Percentiles rank a stretch among this genome's conserved stretches.
These are phyloP conservation scores for Epinephelus coioides DNA, from an alignment of 2,797 vertebrate species.

Conservation along the genomic window DNA sequence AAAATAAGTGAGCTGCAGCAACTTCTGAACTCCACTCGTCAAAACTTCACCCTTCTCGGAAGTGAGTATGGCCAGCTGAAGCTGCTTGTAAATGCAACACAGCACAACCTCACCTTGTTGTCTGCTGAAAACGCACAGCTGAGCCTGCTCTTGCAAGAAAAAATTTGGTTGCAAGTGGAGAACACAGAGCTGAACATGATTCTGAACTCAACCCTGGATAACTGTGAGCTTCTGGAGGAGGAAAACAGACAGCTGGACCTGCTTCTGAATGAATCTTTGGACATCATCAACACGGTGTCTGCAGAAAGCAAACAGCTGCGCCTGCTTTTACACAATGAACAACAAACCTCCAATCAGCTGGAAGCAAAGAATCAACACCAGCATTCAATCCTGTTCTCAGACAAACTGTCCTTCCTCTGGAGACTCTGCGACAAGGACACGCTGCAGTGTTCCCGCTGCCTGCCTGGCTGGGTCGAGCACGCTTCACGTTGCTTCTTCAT, in stretches of 20 bases:
- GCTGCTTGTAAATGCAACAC: not conserved
- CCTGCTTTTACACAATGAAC: not conserved
- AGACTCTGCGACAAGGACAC: not conserved
- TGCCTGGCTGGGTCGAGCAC: slow-evolving; percentile 3
- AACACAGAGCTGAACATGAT: not conserved
- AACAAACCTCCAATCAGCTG: not conserved
- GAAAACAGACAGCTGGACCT: not conserved
- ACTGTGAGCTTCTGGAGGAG: not conserved
- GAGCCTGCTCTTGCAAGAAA: not conserved
- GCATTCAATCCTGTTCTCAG: slow-evolving; percentile 27
- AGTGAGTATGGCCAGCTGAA: not conserved
- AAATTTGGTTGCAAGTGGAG: not conserved
- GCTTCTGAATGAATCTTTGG: not conserved
- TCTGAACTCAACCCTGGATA: not conserved
- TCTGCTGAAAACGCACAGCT: not conserved
- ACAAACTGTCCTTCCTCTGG: slow-evolving; percentile 31
- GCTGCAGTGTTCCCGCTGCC: slow-evolving; percentile 11
- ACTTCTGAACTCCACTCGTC: not conserved
- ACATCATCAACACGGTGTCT: not conserved
- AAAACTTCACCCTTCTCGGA: not conserved
- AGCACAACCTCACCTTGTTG: not conserved
- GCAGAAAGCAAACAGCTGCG: not conserved
- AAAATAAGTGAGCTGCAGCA: not conserved
- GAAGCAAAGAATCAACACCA: slow-evolving; percentile 2
- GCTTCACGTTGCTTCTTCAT: slow-evolving; percentile 31